Percentiles rank a stretch among this genome's conserved stretches.
Conservation (phyloP, 2,888 invertebrate genomes). For the Cephus pygmeus region DNA sequence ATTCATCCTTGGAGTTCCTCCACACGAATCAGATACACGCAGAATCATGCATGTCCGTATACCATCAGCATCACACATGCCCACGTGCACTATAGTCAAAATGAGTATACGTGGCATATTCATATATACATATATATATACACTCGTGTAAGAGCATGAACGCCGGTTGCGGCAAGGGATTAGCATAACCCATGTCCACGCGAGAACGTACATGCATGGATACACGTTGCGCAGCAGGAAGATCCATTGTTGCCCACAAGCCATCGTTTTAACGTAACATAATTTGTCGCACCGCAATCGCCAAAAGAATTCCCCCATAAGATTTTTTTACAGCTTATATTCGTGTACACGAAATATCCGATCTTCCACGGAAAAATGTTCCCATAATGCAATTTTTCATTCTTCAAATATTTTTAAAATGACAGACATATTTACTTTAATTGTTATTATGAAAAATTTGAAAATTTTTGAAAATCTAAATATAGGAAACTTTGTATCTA, state of each 20-base stretch:
- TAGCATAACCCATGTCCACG: conserved; percentile 28
- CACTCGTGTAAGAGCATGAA: background rate
- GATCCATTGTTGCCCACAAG: conserved; percentile 24
- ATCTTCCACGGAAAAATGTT: background rate
- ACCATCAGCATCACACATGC: background rate
- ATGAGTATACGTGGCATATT: background rate
- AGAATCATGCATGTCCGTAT: background rate
- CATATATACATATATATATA: background rate
- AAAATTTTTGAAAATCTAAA: no score
- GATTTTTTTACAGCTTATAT: background rate
- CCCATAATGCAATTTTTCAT: background rate
- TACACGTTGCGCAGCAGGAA: conserved; percentile 13
- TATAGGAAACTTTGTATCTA: no score
- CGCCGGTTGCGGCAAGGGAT: conserved; percentile 1
- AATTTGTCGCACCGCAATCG: conserved; percentile 35
- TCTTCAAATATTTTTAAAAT: background rate
- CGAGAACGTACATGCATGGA: conserved; percentile 14
- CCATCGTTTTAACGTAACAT: conserved; percentile 33
- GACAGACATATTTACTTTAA: no score
- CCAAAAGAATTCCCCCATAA: background rate
- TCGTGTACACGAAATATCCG: background rate
- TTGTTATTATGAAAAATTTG: no score
- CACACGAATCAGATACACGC: background rate
- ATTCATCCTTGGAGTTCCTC: background rate
- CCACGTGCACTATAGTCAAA: background rate